Evolutionary conservation across 2,797 vertebrate species (phyloP), one percentile per base, ranked within the genome.

Genomic region (Petrocephalus sullivani): DNA sequence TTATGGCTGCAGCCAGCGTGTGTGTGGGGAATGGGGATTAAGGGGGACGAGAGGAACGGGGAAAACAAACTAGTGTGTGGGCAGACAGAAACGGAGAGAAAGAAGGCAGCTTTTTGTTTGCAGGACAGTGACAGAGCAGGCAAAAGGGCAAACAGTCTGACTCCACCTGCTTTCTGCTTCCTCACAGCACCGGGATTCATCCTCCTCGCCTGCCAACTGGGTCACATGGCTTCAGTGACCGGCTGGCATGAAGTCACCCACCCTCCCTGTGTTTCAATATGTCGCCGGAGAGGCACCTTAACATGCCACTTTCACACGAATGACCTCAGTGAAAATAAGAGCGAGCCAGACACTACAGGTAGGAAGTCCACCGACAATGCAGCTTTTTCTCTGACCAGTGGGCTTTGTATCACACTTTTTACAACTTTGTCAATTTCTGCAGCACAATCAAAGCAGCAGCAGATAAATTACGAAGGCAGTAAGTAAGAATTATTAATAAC

Each of bases 211-310:
- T 49, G 53, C 51, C 51, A 88, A 87, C 41, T 61, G 14, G 81
- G 60, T 60, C 56, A 56, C 81, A 88, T 85, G 83, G 61, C 16
- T 85, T 85, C 51, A 71, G 51, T 71, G 82, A 75, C 88, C 46
- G 60, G 60, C 87, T 88, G 87, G 87, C 57, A 88, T 60, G 81
- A 84, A 84, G 87, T 64, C 56, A 58, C 23, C 37, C 87, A 64
- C 53, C 87, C 87, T 88, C 81, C 81, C 81, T 84, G 58, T 61
- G 81, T 57, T 61, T 61, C 81, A 88, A 88, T 88, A 88, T 88
- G 88, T 88, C 84, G 85, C 82, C 23, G 60, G 41, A 41, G 60
- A 88, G 46, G 60, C 23, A 19, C 49, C 58, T 85, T 53, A 54
- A 85, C 41, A 37, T 16, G 51, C 16, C 53, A 16, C 33, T 57